Base-by-base conservation (phyloP, 2,113 vertebrate species). In the Gallinago jamesoni region DNA sequence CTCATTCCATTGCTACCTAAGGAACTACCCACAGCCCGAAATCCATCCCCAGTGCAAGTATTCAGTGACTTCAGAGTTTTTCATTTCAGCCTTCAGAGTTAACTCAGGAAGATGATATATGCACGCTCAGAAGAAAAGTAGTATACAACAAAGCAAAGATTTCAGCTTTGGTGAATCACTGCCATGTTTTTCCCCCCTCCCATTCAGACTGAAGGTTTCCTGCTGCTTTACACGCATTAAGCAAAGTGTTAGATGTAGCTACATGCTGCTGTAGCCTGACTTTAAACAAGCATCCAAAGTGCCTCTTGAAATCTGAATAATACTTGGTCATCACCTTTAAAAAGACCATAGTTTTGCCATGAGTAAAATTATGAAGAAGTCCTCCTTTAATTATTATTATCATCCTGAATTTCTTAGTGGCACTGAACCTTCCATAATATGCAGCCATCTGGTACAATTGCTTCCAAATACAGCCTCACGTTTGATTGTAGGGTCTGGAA, bases 401-500 rank as follows among this genome's bases (percentile, higher is more conserved):
- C 39, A 93, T 88, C 78, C 77, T 92, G 94, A 91, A 64, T 96
- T 93, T 92, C 33, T 10, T 72, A 31, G 89, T 37, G 56, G 55
- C 84, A 39, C 64, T 15, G 78, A 91, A 95, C 77, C 64, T 96
- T 92, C 90, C 69, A 30, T 96, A 95, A 92, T 90, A 95, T 70
- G 69, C 86, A 80, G 52, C 95, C 90, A 56, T 95, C 14, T 53
- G 55, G 70, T 91, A 62, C 52, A 94, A 94, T 96, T 95, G 90
- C 93, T 95, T 94, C 60, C 79, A 93, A 96, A 97, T 84, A 72
- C 23, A 91, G 81, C 82, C 94, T 96, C 9, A 41, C 9, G 45
- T 89, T 90, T 97, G 97, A 97, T 93, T 89, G 91, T 87, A 97
- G 94, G 94, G 92, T 98, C 97, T 94, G 92, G 53, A 56, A 84